Evolutionary conservation across 37 sponge, comb jelly and placozoan species (phyloP), one percentile per base, ranked within the genome.

Genomic region (Crambe crambe): DNA sequence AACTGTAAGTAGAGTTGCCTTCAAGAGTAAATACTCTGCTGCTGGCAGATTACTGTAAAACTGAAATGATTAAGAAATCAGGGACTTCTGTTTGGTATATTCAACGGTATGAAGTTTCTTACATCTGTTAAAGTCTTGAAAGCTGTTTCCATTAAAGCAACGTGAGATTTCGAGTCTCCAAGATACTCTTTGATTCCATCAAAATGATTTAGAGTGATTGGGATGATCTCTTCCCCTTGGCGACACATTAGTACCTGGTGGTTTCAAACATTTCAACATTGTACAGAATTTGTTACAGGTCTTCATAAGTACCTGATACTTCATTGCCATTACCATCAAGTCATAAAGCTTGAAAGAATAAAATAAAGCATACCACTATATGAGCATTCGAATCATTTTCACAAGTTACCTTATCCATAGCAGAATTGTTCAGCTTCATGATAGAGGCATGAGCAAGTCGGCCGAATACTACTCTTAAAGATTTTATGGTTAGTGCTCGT

Each of bases 241-340:
- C 70, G 78, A 56, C 96, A 91, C 32, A 91, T 61, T 38, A 92
- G 80, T 9, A 98, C 51, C 93, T 96, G 75, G 21, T 37, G 66
- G 9, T 58, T 21, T 27, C 69, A 36, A 36, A 60, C 27, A 25
- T 20, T 60, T 60, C 17, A 60, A 20, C 25, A 9, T 4, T 60
- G 4, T 6, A 60, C 23, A 51, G 9, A 51, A 51, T 18, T 18
- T 12, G 59, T 26, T 58, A 3, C 21, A 18, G 20, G 25, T 1
- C 31, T 25, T 59, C 35, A 58, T 63, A 74, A 15, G 1, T 58
- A 94, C 96, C 91, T 97, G 92, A 59, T 97, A 90, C 61, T 97
- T 97, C 75, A 89, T 67, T 1, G 97, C 87, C 97, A 97, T 97
- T 22, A 86, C 37, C 95, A 97, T 97, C 58, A 97, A 83, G 56